phyloP scores from a whole-genome alignment of 2,888 invertebrate species.

The Muscina levida region DNA sequence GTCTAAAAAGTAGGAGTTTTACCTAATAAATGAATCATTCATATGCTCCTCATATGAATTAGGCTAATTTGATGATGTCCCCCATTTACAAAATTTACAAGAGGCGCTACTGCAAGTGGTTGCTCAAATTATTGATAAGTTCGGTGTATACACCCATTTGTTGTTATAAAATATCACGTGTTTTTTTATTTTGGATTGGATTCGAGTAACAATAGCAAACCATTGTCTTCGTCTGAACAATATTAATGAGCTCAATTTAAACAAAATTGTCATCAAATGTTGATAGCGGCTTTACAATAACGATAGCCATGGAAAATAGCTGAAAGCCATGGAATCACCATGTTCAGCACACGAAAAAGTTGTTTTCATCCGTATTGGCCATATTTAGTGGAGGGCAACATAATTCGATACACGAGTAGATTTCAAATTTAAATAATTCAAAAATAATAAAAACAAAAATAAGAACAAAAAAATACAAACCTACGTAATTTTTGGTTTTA shows the following conservation, averaged over 20 bases:
- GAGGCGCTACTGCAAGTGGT: no score
- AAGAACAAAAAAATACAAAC: not conserved
- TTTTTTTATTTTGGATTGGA: no score
- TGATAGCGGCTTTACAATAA: not conserved
- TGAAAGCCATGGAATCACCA: not conserved
- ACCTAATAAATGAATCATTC: no score
- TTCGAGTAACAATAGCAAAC: not conserved
- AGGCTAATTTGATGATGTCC: no score
- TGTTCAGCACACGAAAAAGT: not conserved
- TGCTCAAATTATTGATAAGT: no score
- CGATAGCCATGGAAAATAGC: not conserved
- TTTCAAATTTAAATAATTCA: slow-evolving; percentile 40
- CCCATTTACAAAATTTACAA: no score
- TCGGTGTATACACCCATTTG: no score
- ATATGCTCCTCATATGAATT: no score
- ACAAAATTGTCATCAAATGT: not conserved
- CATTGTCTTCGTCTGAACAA: not conserved
- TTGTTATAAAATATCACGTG: no score
- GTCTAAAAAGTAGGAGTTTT: no score
- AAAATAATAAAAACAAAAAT: slow-evolving; percentile 29
- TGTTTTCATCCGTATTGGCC: slow-evolving; percentile 23
- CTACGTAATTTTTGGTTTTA: not conserved
- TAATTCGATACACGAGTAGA: slow-evolving; percentile 10
- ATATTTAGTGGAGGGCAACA: slow-evolving; percentile 42
- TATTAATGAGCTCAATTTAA: not conserved